A percentile compares a stretch with the other conserved stretches of the same genome.
phyloP scores from a whole-genome alignment of 2,888 invertebrate genomes.

The Synanthedon formicaeformis region DNA sequence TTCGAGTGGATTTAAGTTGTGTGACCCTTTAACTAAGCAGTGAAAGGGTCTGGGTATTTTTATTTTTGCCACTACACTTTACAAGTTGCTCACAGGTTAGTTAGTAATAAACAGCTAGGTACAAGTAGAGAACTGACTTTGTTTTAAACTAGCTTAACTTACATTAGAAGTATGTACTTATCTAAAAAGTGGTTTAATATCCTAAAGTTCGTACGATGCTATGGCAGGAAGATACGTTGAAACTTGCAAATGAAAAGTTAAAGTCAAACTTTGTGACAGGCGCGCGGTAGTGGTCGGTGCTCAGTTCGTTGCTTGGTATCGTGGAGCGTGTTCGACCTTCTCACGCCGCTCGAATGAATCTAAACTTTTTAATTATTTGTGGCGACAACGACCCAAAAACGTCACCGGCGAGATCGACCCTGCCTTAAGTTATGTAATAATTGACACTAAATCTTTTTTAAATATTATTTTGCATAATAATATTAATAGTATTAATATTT shows the following conservation, averaged over 20 bases:
- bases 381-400: constrained; percentile 30
- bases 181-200: constrained; percentile 24
- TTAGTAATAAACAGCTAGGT: too few relatives aligned
- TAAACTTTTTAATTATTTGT: constrained; percentile 53
- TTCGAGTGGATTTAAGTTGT: too few relatives aligned
- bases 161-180: too few relatives aligned
- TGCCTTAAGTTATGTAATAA: not conserved
- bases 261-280: constrained; percentile 53
- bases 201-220: constrained; percentile 24
- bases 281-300: constrained; percentile 23
- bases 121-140: too few relatives aligned
- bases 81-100: too few relatives aligned
- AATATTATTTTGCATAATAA: too few relatives aligned
- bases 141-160: too few relatives aligned
- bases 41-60: too few relatives aligned
- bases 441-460: too few relatives aligned
- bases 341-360: constrained; percentile 39
- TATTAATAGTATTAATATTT: too few relatives aligned
- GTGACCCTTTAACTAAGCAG: too few relatives aligned
- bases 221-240: constrained; percentile 15
- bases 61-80: too few relatives aligned
- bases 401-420: constrained; percentile 13
- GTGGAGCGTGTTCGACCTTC: constrained; percentile 26
- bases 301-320: constrained; percentile 2
- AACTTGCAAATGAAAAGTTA: constrained; percentile 65